Conservation (phyloP, 2,888 invertebrate genomes). For the Acrocyrtus sp. region DNA sequence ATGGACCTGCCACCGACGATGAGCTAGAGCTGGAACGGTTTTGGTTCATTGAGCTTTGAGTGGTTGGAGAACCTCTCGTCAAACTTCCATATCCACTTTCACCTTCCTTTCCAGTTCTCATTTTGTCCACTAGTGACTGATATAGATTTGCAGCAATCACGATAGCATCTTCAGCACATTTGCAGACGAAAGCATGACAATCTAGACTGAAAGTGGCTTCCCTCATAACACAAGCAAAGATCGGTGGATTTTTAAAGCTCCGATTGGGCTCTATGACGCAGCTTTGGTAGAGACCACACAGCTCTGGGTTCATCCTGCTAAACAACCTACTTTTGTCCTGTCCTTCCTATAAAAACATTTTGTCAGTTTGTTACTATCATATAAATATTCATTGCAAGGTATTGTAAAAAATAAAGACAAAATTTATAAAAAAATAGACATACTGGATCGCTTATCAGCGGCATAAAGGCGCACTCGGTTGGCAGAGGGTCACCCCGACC, state of each 20-base stretch:
- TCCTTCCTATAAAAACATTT: conserved; percentile 54
- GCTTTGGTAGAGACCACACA: conserved; percentile 63
- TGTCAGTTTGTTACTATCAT: too few relatives aligned
- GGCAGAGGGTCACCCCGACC: conserved; percentile 65
- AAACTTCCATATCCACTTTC: conserved; percentile 63
- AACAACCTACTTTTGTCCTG: conserved; percentile 62
- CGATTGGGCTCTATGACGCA: conserved; percentile 66
- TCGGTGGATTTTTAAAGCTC: conserved; percentile 61
- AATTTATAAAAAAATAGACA: conserved; percentile 67
- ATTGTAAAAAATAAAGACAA: not conserved
- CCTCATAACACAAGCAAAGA: conserved; percentile 84
- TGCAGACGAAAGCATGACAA: conserved; percentile 92
- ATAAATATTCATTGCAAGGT: not conserved
- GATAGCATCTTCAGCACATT: conserved; percentile 89
- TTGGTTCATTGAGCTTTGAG: conserved; percentile 56
- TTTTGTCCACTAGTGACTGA: conserved; percentile 83
- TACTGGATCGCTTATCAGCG: conserved; percentile 82
- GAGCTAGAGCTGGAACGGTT: conserved; percentile 60
- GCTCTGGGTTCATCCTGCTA: conserved; percentile 57
- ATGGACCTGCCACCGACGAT: conserved; percentile 48
- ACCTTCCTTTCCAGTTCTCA: conserved; percentile 61
- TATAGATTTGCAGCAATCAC: conserved; percentile 91
- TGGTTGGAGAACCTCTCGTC: conserved; percentile 58
- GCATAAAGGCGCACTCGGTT: conserved; percentile 80
- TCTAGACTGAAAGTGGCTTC: conserved; percentile 80